Base-by-base conservation (phyloP, 2,797 vertebrate species). In the Mus spretus region DNA sequence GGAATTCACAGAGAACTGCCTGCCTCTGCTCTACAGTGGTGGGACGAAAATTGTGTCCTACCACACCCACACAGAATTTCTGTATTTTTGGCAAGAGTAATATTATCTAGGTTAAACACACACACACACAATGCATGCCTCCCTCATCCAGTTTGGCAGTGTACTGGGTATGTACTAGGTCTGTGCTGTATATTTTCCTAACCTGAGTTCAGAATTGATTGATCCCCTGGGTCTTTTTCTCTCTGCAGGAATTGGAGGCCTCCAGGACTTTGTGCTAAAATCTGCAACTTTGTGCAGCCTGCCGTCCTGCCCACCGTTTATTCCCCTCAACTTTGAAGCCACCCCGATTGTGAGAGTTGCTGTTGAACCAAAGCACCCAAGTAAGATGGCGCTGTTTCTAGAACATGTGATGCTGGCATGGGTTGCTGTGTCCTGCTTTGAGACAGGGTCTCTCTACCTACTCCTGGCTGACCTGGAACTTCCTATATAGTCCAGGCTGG, bases 261-360 rank as follows among this genome's bases (percentile, higher is more conserved):
- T 99, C 72, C 99, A 99, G 90, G 99, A 99, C 34, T 99, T 97
- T 14, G 99, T 99, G 92, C 97, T 99, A 0, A 99, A 99, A 97
- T 99, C 99, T 0, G 99, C 99, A 44, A 99, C 99, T 0, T 92
- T 99, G 96, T 99, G 99, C 1, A 98, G 99, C 0, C 98, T 98
- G 0, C 99, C 99, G 0, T 99, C 99, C 63, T 99, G 99, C 89
- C 99, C 99, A 0, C 99, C 99, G 0, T 99, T 99, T 97, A 99
- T 98, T 4, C 99, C 99, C 0, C 99, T 99, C 93, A 99, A 98
- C 98, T 99, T 99, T 0, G 99, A 99, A 96, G 99, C 99, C 13
- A 99, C 99, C 0, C 99, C 99, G 0, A 99, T 99, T 3, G 99
- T 99, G 77, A 98, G 99, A 65, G 99, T 99, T 0, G 99, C 99